These are phyloP conservation scores for Blastobasis adustella DNA, from an alignment of 2,888 invertebrate genomes.

Conservation along the genomic window DNA sequence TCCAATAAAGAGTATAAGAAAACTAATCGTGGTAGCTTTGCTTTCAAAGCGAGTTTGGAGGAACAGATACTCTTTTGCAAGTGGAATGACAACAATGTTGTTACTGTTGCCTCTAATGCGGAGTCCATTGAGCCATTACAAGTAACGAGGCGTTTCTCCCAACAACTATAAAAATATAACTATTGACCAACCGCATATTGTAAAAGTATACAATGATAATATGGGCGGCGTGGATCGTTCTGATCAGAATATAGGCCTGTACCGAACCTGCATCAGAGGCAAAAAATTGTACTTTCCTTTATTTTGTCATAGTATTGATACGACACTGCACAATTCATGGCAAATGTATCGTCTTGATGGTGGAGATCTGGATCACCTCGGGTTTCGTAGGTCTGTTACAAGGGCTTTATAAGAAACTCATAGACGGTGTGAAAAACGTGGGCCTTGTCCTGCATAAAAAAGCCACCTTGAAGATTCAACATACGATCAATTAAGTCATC, in stretches of 20 bases:
- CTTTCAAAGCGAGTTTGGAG: background rate
- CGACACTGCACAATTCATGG: background rate
- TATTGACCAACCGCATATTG: slow-evolving; percentile 1
- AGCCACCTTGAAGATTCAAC: background rate
- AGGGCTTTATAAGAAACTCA: background rate
- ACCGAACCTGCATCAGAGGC: background rate
- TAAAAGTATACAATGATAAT: slow-evolving; percentile 2
- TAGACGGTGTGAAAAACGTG: background rate
- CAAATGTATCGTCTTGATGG: background rate
- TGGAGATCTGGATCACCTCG: background rate
- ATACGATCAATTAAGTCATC: background rate
- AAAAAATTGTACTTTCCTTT: slow-evolving; percentile 1
- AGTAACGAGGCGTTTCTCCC: slow-evolving; percentile 1
- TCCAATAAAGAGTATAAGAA: background rate
- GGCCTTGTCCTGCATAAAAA: background rate
- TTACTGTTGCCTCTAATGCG: slow-evolving; percentile 1
- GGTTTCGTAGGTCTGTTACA: background rate
- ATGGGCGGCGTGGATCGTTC: slow-evolving; percentile 1
- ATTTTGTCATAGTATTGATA: background rate
- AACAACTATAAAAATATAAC: background rate
- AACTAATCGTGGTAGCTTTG: background rate
- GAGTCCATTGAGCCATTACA: background rate
- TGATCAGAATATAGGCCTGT: background rate
- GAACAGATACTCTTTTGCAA: background rate
- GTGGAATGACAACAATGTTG: background rate